Evolutionary conservation across 2,113 vertebrate genomes (phyloP), one percentile per base, ranked within the genome.

Genomic region (Oostethus manadensis): DNA sequence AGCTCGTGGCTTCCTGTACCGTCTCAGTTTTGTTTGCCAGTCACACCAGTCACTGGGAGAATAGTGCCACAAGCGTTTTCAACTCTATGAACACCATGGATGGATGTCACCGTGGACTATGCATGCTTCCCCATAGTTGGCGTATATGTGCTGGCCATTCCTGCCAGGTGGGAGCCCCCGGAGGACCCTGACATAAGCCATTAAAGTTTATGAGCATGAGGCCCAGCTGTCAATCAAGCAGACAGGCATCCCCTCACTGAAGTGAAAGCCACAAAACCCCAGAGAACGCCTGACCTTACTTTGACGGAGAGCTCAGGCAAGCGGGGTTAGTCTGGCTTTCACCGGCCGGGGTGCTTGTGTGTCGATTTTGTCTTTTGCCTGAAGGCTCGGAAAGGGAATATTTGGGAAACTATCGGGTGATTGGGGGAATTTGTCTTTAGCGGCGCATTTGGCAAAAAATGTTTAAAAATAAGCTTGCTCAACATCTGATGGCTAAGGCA

Each of bases 151-250:
- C 69, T 76, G 74, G 70, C 64, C 63, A 58, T 83, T 85, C 78
- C 81, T 83, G 85, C 76, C 60, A 81, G 75, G 77, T 71, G 64
- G 76, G 72, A 76, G 73, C 71, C 85, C 80, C 83, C 74, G 64
- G 74, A 73, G 71, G 59, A 60, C 65, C 68, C 78, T 86, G 88
- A 89, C 86, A 87, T 85, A 84, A 88, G 69, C 79, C 82, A 84
- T 89, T 89, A 89, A 88, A 88, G 81, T 89, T 89, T 89, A 89
- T 81, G 80, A 83, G 81, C 68, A 55, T 74, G 78, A 78, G 74
- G 73, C 83, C 75, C 73, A 58, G 74, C 83, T 75, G 82, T 86
- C 86, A 76, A 57, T 90, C 88, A 89, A 45, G 33, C 54, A 87
- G 86, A 90, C 73, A 70, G 79, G 73, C 17, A 75, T 72, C 71